Evolutionary conservation across 53 echinoderm and acorn worm species (phyloP), one percentile per base, ranked within the genome.

Genomic region (Holothuria leucospilota): DNA sequence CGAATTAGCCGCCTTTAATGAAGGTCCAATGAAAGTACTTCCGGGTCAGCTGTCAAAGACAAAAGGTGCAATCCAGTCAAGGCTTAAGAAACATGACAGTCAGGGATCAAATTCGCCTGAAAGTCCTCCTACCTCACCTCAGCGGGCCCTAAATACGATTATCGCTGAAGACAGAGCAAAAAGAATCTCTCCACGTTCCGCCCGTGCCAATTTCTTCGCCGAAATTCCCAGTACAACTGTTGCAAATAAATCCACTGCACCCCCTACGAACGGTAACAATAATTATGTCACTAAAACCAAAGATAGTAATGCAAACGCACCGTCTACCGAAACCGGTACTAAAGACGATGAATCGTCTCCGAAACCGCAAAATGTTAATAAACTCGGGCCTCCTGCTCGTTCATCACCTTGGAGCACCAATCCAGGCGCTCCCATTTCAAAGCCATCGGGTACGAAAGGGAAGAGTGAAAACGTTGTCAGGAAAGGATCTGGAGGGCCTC

Each of bases 1-100:
- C 39, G 90, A 91, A 58, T 65, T 91, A 27, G 87, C 83, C 21
- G 67, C 93, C 39, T 91, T 87, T 71, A 78, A 88, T 18, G 92
- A 90, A 53, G 88, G 77, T 29, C 89, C 93, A 20, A 59, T 96
- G 53, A 89, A 94, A 30, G 81, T 90, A 63, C 78, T 95, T 13
- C 98, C 98, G 16, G 98, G 98, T 61, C 91, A 93, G 58, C 69
- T 98, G 41, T 88, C 93, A 2, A 89, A 91, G 71, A 98, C 98
- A 39, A 98, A 98, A 86, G 95, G 93, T 74, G 91, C 88, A 56
- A 89, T 98, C 70, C 95, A 95, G 81, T 90, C 82, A 2, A 60
- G 87, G 20, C 46, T 66, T 27, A 77, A 87, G 63, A 65, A 86
- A 29, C 80, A 49, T 14, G 61, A 73, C 23, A 68, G 79, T 27